Evolutionary conservation across 92 coral and sea anemone genomes (phyloP), one percentile per base, ranked within the genome.

Genomic region (Hydrozoanthus gracilis): DNA sequence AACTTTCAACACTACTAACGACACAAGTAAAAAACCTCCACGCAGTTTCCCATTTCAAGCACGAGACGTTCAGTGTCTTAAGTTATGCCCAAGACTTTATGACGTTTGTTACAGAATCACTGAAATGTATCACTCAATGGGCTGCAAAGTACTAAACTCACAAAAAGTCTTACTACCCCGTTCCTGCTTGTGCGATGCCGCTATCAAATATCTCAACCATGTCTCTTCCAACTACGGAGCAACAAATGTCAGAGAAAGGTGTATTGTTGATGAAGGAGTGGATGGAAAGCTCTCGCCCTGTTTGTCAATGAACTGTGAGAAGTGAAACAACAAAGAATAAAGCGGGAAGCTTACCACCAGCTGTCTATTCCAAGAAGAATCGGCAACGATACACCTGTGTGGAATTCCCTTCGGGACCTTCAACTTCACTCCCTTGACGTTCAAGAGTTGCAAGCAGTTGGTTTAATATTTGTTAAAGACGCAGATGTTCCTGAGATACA

Each of bases 1-100:
- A 69, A 35, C 91, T 82, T 49, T 49, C 51, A 76, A 51, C 91
- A 55, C 76, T 83, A 48, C 78, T 80, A 56, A 82, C 91, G 15
- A 80, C 87, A 17, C 82, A 80, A 64, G 87, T 82, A 12, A 65
- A 88, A 72, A 88, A 88, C 85, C 86, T 83, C 7, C 88, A 88
- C 65, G 91, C 87, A 13, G 87, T 88, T 50, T 79, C 87, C 56
- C 87, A 88, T 76, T 82, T 88, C 77, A 88, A 82, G 80, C 82
- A 70, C 60, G 87, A 82, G 74, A 88, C 91, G 16, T 88, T 82
- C 82, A 80, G 76, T 71, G 82, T 82, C 50, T 83, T 87, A 18
- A 83, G 71, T 44, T 87, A 87, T 62, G 87, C 86, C 55, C 86
- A 79, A 62, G 80, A 87, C 73, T 71, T 58, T 45, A 76, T 78